These are phyloP conservation scores for Triops longicaudatus DNA, from an alignment of 1,140 invertebrate genomes.

Conservation along the genomic window DNA sequence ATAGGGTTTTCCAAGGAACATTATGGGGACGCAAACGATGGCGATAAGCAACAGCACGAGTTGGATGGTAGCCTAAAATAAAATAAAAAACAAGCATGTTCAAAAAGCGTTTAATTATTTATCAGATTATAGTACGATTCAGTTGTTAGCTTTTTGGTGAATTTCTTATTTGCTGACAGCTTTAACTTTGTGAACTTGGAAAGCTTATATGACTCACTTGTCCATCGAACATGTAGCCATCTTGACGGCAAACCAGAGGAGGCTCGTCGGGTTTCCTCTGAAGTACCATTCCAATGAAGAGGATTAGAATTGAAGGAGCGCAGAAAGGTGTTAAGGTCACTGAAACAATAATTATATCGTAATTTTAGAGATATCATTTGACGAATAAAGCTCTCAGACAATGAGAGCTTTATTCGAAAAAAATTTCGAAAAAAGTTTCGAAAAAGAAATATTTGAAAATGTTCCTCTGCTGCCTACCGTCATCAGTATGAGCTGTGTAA, in stretches of 20 bases:
- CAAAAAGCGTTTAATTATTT: no score
- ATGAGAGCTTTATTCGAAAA: no score
- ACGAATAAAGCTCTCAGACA: no score
- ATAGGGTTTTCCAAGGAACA: conserved; percentile 89
- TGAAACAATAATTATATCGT: conserved; percentile 19
- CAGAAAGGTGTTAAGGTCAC: conserved; percentile 31
- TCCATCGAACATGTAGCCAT: background rate
- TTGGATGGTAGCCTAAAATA: conserved; percentile 57
- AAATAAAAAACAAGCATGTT: background rate
- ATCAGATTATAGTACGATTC: no score
- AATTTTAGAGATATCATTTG: no score
- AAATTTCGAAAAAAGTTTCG: no score
- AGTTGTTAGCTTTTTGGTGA: no score
- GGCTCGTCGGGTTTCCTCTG: conserved; percentile 27
- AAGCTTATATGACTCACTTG: background rate
- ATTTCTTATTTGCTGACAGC: no score
- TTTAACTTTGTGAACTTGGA: no score
- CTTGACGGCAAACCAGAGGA: background rate
- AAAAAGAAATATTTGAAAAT: background rate
- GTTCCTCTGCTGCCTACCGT: background rate
- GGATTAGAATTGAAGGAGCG: conserved; percentile 40
- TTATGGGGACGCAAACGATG: conserved; percentile 84
- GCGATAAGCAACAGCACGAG: conserved; percentile 75
- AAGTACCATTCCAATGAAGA: conserved; percentile 43
- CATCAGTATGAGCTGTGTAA: conserved; percentile 31